A percentile compares a stretch with the other conserved stretches of the same genome.
These are phyloP conservation scores for Montipora sp. DNA, from an alignment of 64 coral and sea anemone species.

Conservation along the genomic window DNA sequence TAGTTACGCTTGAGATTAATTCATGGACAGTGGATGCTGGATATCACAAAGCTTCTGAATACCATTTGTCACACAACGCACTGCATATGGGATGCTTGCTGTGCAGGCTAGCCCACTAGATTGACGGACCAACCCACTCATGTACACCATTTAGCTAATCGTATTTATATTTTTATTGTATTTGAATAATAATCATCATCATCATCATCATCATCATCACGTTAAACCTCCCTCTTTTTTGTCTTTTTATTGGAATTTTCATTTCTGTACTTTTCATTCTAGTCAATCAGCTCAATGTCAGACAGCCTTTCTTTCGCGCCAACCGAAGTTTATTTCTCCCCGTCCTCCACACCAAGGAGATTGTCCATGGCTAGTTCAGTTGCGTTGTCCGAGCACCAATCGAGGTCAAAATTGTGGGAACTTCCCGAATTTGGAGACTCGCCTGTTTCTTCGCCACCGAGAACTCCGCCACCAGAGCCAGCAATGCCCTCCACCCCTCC, in stretches of 20 bases:
- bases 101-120: no score
- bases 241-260: not conserved
- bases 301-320: constrained; percentile 92
- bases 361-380: constrained; percentile 61
- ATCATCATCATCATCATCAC: no score
- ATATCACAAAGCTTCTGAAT: no score
- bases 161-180: no score
- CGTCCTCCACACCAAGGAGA: constrained; percentile 78
- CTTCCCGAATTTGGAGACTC: constrained; percentile 89
- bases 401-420: constrained; percentile 49
- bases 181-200: no score
- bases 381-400: constrained; percentile 23
- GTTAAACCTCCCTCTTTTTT: no score
- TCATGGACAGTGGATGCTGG: no score
- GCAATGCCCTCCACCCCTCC: constrained; percentile 80
- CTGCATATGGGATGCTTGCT: no score
- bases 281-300: constrained; percentile 82
- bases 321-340: constrained; percentile 91
- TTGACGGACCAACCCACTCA: no score
- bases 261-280: not conserved
- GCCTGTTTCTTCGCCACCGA: constrained; percentile 81
- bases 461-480: constrained; percentile 84
- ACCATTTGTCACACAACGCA: no score
- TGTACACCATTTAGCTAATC: no score
- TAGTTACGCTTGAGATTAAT: no score